phyloP scores from a whole-genome alignment of 2,797 vertebrate species.

The Pachyuromys duprasi region DNA sequence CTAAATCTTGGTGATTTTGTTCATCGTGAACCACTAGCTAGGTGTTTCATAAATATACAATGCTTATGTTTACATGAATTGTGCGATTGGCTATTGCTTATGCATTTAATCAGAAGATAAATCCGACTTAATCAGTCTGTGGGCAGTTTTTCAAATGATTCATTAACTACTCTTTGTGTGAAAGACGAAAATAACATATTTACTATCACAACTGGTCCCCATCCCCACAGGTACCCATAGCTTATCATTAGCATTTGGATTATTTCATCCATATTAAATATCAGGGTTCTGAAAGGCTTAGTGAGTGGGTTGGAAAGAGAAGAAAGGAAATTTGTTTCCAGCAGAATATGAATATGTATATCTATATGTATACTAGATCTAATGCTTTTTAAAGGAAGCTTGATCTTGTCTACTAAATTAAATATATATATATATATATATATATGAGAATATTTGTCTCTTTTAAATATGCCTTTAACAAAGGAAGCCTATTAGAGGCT shows the following conservation, averaged over 20 bases:
- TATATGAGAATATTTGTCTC: constrained; percentile 15
- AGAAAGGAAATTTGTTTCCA: constrained; percentile 54
- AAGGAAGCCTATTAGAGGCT: neutral
- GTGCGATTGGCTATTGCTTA: constrained; percentile 83
- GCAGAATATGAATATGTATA: neutral
- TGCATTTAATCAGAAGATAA: constrained; percentile 82
- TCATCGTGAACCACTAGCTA: constrained; percentile 37
- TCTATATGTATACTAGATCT: constrained; percentile 3
- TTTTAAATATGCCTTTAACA: neutral
- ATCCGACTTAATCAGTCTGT: constrained; percentile 76
- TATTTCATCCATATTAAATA: constrained; percentile 57
- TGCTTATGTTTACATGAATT: constrained; percentile 78
- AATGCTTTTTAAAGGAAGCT: constrained; percentile 55
- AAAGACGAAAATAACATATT: constrained; percentile 81
- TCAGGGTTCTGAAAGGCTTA: constrained; percentile 40
- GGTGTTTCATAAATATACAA: constrained; percentile 71
- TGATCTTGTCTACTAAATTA: constrained; percentile 40
- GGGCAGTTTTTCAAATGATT: constrained; percentile 83
- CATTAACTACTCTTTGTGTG: constrained; percentile 82
- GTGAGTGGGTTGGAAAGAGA: neutral
- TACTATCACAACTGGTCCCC: constrained; percentile 75
- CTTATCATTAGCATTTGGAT: constrained; percentile 72
- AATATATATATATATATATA: no score
- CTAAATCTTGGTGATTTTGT: constrained; percentile 48
- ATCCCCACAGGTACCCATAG: constrained; percentile 70